Percentiles rank a stretch among this genome's conserved stretches.
phyloP scores from a whole-genome alignment of 2,797 vertebrate species.

The Helicolenus hilgendorfi region DNA sequence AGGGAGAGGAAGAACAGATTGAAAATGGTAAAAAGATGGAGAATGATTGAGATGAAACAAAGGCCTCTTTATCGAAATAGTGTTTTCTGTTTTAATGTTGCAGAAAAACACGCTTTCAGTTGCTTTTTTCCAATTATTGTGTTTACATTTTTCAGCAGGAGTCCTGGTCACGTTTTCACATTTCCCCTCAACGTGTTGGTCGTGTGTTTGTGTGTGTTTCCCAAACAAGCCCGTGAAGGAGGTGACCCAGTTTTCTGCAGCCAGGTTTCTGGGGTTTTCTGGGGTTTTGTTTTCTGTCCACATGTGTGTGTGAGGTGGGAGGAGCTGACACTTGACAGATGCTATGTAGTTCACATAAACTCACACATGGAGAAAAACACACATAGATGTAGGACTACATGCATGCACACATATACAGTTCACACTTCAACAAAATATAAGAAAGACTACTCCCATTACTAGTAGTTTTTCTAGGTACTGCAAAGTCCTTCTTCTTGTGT shows the following conservation, averaged over 20 bases:
- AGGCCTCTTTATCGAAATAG: background rate
- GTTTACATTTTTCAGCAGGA: conserved; percentile 36
- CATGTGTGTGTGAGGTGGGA: conserved; percentile 54
- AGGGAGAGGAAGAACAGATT: background rate
- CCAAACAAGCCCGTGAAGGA: conserved; percentile 45
- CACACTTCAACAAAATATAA: background rate
- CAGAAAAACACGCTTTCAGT: background rate
- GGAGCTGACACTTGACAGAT: conserved; percentile 60
- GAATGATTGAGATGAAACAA: background rate
- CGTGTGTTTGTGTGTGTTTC: conserved; percentile 22
- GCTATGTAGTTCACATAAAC: conserved; percentile 63
- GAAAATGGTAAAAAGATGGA: background rate
- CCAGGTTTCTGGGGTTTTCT: conserved; percentile 58
- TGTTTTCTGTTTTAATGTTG: background rate
- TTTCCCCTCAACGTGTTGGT: conserved; percentile 46
- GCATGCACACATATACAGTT: background rate
- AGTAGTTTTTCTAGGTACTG: background rate
- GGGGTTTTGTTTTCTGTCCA: conserved; percentile 25
- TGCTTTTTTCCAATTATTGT: background rate
- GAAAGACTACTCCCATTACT: background rate
- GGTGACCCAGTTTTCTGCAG: conserved; percentile 74
- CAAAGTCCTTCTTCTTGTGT: background rate
- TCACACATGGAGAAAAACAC: conserved; percentile 14
- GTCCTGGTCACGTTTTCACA: conserved; percentile 57
- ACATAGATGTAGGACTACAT: background rate